Percentiles rank a stretch among this genome's conserved stretches.
Conservation (phyloP, 2,797 vertebrate genomes). For the Trachurus trachurus region DNA sequence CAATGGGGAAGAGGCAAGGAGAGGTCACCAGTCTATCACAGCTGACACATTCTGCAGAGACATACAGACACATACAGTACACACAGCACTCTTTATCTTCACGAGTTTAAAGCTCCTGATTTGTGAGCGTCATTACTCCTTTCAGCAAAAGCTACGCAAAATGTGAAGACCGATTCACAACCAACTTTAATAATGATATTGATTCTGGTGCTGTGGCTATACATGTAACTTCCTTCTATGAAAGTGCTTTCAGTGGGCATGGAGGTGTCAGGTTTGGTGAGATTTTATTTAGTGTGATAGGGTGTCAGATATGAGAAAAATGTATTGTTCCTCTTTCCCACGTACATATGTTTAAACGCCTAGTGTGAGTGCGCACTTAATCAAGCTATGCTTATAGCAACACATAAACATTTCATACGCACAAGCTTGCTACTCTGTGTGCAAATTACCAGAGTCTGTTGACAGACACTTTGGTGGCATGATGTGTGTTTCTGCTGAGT, state of each 20-base stretch:
- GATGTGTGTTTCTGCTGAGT: too few species aligned
- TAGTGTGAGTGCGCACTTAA: too few species aligned
- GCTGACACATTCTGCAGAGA: background rate
- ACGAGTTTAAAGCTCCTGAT: background rate
- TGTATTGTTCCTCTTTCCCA: background rate
- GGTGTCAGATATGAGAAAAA: background rate
- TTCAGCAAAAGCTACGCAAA: too few species aligned
- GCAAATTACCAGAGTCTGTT: too few species aligned
- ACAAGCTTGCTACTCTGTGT: too few species aligned
- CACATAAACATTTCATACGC: too few species aligned
- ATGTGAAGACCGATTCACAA: conserved; percentile 15
- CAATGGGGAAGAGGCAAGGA: background rate
- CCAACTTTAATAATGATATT: conserved; percentile 19
- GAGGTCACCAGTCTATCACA: background rate
- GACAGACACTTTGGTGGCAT: too few species aligned
- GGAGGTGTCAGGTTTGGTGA: conserved; percentile 39
- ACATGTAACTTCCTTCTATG: conserved; percentile 40
- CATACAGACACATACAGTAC: background rate
- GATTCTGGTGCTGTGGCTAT: conserved; percentile 23
- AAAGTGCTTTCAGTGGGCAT: background rate
- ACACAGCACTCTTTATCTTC: background rate
- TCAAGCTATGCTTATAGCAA: too few species aligned
- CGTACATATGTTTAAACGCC: too few species aligned
- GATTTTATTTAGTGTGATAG: conserved; percentile 23
- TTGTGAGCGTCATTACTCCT: too few species aligned